These are phyloP conservation scores for Furnarius figulus DNA, from an alignment of 2,113 vertebrate genomes.

Conservation along the genomic window DNA sequence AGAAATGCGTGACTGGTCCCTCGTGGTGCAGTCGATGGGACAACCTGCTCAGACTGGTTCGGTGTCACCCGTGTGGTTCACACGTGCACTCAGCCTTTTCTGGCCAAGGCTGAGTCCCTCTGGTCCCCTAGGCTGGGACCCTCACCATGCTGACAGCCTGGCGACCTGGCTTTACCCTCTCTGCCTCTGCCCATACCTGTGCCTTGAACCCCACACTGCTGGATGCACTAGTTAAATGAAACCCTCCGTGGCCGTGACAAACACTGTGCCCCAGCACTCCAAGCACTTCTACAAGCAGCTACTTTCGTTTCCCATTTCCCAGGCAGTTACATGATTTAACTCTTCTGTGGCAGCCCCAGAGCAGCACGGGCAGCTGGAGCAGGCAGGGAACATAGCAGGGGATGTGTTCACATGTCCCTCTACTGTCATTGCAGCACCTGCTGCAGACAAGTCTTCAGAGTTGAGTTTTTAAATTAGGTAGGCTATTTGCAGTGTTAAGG, in stretches of 20 bases:
- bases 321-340: conserved; percentile 3
- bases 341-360: not conserved
- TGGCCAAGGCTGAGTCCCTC: no score
- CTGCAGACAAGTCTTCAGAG: not conserved
- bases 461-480: not conserved
- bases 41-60: not conserved
- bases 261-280: not conserved
- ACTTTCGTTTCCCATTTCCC: conserved; percentile 62
- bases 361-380: not conserved
- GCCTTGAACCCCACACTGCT: not conserved
- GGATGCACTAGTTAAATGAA: not conserved
- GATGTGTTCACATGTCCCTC: not conserved
- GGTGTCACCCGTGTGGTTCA: not conserved
- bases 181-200: not conserved
- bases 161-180: not conserved
- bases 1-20: not conserved
- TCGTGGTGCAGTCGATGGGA: not conserved
- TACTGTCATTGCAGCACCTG: not conserved
- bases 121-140: not conserved
- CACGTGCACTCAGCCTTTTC: not conserved
- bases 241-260: not conserved
- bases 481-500: not conserved
- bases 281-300: conserved; percentile 9
- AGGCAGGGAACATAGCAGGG: not conserved
- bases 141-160: not conserved